Evolutionary conservation across 2,113 vertebrate genomes (phyloP), one percentile per base, ranked within the genome.

Genomic region (Esox niger): DNA sequence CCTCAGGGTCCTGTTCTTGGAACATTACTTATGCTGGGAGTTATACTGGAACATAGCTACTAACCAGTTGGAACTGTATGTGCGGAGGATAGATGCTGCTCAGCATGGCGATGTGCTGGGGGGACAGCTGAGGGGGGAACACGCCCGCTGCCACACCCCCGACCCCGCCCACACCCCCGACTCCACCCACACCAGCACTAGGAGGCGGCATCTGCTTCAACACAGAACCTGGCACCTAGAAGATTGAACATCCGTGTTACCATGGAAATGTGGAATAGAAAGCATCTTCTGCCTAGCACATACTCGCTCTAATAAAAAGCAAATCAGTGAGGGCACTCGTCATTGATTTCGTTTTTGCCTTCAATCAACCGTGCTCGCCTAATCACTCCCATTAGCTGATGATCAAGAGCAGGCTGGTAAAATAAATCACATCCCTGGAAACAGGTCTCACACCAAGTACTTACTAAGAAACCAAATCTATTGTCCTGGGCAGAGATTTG

Each of bases 81-180:
- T 91, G 90, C 67, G 96, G 96, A 38, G 97, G 96, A 79, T 97
- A 97, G 87, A 99, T 96, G 89, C 95, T 96, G 94, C 95, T 98
- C 88, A 99, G 94, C 95, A 99, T 97, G 85, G 97, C 96, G 74
- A 99, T 94, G 77, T 99, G 97, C 82, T 99, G 97, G 59, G 97
- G 95, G 83, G 97, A 98, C 84, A 99, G 93, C 89, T 98, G 97
- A 64, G 95, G 95, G 62, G 90, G 89, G 73, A 92, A 92, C 58
- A 92, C 87, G 31, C 90, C 89, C 65, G 84, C 87, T 46, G 88
- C 89, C 20, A 89, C 87, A 52, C 88, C 89, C 61, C 82, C 75
- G 66, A 86, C 83, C 59, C 86, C 89, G 49, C 92, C 94, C 89
- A 96, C 89, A 59, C 93, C 92, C 80, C 95, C 94, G 74, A 97